These are phyloP conservation scores for Hartigia nigra DNA, from an alignment of 2,888 invertebrate species.

Conservation along the genomic window DNA sequence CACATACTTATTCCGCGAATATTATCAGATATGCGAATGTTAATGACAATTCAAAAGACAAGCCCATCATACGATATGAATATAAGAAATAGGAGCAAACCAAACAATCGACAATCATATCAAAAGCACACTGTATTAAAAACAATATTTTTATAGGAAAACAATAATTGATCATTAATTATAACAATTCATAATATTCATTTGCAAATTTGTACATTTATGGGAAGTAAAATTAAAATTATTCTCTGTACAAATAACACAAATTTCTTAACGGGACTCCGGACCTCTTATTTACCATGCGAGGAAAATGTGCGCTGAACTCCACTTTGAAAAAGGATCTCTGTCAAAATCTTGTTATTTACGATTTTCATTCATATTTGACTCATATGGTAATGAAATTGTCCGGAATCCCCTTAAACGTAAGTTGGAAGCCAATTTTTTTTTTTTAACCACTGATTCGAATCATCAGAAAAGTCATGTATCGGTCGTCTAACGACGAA, in stretches of 20 bases:
- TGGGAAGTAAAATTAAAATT: not conserved
- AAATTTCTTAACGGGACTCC: no score
- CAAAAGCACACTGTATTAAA: no score
- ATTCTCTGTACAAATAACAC: not conserved
- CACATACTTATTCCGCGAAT: not conserved
- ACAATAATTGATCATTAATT: not conserved
- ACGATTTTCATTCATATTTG: no score
- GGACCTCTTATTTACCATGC: no score
- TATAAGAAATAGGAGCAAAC: not conserved
- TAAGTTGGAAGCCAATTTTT: not conserved
- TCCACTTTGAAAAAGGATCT: no score
- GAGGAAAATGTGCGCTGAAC: no score
- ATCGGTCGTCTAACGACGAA: not conserved
- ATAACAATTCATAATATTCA: not conserved
- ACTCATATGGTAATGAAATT: no score
- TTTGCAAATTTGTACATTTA: not conserved
- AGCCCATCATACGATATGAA: constrained; percentile 2
- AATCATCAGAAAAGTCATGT: not conserved
- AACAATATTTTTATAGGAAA: not conserved
- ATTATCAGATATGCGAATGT: not conserved
- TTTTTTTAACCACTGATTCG: not conserved
- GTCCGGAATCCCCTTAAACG: no score
- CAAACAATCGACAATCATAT: not conserved
- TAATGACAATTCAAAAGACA: not conserved
- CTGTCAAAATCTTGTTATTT: no score